A percentile compares a stretch with the other conserved stretches of the same genome.
These are phyloP conservation scores for Protaetia brevitarsis DNA, from an alignment of 1,140 invertebrate species.

Conservation along the genomic window DNA sequence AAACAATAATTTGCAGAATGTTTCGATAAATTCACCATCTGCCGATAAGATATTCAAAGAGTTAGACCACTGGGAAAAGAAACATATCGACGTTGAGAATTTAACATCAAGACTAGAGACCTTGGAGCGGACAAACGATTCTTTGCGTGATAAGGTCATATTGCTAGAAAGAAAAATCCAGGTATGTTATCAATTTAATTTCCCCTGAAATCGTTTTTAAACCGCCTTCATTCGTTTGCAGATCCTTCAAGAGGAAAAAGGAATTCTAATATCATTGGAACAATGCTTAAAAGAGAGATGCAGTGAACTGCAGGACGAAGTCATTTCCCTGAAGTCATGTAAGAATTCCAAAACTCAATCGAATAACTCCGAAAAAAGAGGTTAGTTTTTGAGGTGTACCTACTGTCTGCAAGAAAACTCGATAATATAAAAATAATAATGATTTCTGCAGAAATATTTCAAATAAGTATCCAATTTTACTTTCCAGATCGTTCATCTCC, in stretches of 20 bases:
- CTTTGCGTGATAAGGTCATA: conserved; percentile 60
- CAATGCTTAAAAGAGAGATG: conserved; percentile 73
- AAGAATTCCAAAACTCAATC: conserved; percentile 20
- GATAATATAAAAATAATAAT: too few relatives aligned
- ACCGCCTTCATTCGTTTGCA: conserved; percentile 44
- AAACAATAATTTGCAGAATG: conserved; percentile 44
- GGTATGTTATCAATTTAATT: conserved; percentile 46
- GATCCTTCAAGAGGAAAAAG: conserved; percentile 77
- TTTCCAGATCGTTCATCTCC: conserved; percentile 61
- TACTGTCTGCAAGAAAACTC: too few relatives aligned
- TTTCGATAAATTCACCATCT: conserved; percentile 52
- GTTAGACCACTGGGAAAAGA: conserved; percentile 66
- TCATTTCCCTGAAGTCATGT: conserved; percentile 45
- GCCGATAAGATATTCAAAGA: conserved; percentile 61
- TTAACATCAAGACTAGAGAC: conserved; percentile 57
- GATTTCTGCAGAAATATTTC: background rate
- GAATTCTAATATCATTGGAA: conserved; percentile 70
- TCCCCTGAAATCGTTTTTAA: background rate
- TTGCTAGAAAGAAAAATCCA: conserved; percentile 69
- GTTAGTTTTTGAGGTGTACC: conserved; percentile 43
- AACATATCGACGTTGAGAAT: conserved; percentile 68
- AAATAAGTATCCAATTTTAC: background rate
- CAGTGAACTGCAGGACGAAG: conserved; percentile 62
- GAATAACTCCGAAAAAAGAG: conserved; percentile 20
- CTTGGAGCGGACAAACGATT: conserved; percentile 57